Base-by-base conservation (phyloP, 2,888 invertebrate genomes). In the Punctoribates punctum region DNA sequence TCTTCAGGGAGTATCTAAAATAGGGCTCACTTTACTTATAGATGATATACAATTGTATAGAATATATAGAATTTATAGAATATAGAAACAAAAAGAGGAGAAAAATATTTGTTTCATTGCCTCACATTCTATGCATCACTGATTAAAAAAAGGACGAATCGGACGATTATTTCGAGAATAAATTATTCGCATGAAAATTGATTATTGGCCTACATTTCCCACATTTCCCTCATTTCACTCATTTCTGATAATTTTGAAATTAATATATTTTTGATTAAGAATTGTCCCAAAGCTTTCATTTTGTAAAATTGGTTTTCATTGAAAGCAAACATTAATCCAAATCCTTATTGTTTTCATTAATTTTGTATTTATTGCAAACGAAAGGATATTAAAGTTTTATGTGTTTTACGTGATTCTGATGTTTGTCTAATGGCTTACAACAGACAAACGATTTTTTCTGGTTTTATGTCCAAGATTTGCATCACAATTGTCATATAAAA, bases 41-140 rank as follows among this genome's bases (percentile, higher is more conserved):
- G 8, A 34, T 4, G 34, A 34, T 34, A 34, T 34, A 8, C 8
- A 48, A 48, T 48, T 48, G 48, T 3, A 48, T n/a, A 48, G 15
- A 48, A 57, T 54, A 54, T 54, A 51, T 51, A 51, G 15, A 51
- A n/a, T n/a, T n/a, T n/a, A 54, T 54, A n/a, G 17, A 11, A 54
- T 54, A 54, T n/a, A n/a, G n/a, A n/a, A n/a, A n/a, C n/a, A n/a
- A n/a, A n/a, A 51, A 51, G 4, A 15, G 4, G 23, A 57, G 29
- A 8, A 65, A 65, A 65, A 1, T 65, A 65, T 17, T 29, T 34
- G 23, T 65, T 65, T 65, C 65, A 65, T 65, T 65, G 65, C 29
- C 65, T 65, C 65, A 29, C 65, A 29, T 65, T 29, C 25, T 65
- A 65, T 65, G 65, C 65, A 15, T 65, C 65, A 29, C 13, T 65